Evolutionary conservation across 2,797 vertebrate species (phyloP), one percentile per base, ranked within the genome.

Genomic region (Thalassophryne amazonica): DNA sequence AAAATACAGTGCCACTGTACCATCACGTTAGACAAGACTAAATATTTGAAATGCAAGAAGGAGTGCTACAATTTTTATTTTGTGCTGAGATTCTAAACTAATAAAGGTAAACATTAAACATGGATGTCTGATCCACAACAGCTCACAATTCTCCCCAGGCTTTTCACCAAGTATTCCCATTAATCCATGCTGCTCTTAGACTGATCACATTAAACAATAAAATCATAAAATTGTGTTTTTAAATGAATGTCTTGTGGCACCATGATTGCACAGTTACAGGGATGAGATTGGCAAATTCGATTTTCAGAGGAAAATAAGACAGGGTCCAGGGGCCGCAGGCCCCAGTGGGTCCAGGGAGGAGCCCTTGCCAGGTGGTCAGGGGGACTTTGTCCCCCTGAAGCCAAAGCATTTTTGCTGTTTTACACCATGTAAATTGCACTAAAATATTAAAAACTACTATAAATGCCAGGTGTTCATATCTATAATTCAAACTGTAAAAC

Each of bases 81-180:
- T 15, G 16, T 12, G 31, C 22, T 3, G 39, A 64, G 39, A 60
- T 41, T 51, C 29, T 47, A 33, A 49, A 13, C 50, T 48, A 56
- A 56, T 70, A 50, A 59, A 49, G 25, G 39, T 53, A 49, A 39
- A 18, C 31, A 23, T 40, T 51, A 34, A 23, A 32, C 7, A 31
- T 0, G 8, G 24, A 78, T 59, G 53, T 58, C 65, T 72, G 9
- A 27, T 31, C 22, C 15, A 24, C 8, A 2, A 17, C 14, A 36
- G 11, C 40, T 62, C 78, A 73, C 61, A 73, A 73, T 76, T 82
- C 76, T 76, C 78, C 71, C 67, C 33, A 25, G 48, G 34, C 50
- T 43, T 34, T 41, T 40, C 25, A 62, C 12, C 7, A 18, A 10
- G 34, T 3, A 17, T 9, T 7, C 11, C 7, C 11, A 11, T 2